These are phyloP conservation scores for Drosophila gunungcola DNA, from an alignment of 1,140 invertebrate species.

Conservation along the genomic window DNA sequence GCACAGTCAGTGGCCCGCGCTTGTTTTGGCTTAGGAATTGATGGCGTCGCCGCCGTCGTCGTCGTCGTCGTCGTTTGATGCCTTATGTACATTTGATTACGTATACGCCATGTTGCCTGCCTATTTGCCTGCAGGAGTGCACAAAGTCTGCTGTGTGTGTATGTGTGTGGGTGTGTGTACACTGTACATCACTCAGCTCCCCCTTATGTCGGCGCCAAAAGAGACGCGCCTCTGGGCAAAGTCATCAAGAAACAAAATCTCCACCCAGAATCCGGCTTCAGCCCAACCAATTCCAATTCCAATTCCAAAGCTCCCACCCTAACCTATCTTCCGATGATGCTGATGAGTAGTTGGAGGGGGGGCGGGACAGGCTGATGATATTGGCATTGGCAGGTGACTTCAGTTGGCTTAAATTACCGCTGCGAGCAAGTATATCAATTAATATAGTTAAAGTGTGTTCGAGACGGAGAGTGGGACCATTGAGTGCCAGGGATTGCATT, in stretches of 20 bases:
- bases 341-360: constrained; percentile 1
- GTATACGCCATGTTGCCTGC: constrained; percentile 64
- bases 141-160: constrained; percentile 18
- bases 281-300: constrained; percentile 19
- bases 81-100: constrained; percentile 71
- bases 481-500: constrained; percentile 4
- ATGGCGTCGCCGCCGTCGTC: constrained; percentile 56
- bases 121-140: constrained; percentile 59
- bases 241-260: constrained; percentile 51
- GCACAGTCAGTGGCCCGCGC: constrained; percentile 8
- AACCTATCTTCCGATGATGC: background rate
- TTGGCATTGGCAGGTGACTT: constrained; percentile 70
- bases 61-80: constrained; percentile 45
- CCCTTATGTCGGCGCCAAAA: constrained; percentile 42
- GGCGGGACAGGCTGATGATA: constrained; percentile 39
- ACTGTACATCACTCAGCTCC: background rate
- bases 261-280: constrained; percentile 4
- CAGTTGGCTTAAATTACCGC: constrained; percentile 80
- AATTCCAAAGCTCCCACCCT: background rate
- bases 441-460: constrained; percentile 80
- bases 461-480: background rate
- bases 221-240: constrained; percentile 58
- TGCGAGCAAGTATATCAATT: constrained; percentile 81
- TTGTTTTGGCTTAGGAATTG: constrained; percentile 59
- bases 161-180: background rate